Conservation (phyloP, 2,113 vertebrate species). For the Odocoileus hemionus region DNA sequence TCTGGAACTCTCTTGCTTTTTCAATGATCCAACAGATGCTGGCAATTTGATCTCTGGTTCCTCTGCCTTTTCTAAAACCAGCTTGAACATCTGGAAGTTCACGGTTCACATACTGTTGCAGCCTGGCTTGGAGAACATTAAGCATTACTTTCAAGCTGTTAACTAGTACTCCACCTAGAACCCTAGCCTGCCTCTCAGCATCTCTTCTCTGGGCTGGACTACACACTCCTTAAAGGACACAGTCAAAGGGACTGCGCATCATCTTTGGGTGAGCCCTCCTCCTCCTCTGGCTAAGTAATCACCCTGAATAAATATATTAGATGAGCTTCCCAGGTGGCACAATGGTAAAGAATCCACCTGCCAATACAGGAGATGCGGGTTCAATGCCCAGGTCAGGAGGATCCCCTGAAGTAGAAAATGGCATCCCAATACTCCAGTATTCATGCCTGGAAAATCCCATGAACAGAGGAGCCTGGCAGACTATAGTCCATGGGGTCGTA, state of each 20-base stretch:
- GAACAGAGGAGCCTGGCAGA: neutral
- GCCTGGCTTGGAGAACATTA: neutral
- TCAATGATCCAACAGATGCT: accelerated
- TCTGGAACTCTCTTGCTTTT: neutral
- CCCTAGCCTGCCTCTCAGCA: neutral
- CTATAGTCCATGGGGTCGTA: neutral
- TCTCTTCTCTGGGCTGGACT: neutral
- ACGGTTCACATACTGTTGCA: neutral
- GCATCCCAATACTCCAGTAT: neutral
- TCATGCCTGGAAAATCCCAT: neutral
- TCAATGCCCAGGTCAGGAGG: neutral
- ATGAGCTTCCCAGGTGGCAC: neutral
- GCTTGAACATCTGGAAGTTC: neutral
- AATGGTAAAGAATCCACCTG: neutral
- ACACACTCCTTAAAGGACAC: neutral
- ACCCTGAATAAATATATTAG: neutral
- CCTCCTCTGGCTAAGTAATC: neutral
- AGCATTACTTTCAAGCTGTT: neutral
- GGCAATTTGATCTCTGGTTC: neutral
- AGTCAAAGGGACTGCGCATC: neutral
- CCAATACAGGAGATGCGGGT: neutral
- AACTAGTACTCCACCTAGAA: neutral
- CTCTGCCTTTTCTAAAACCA: neutral
- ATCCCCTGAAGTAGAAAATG: neutral
- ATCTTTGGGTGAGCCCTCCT: neutral